A percentile compares a stretch with the other conserved stretches of the same genome.
phyloP scores from a whole-genome alignment of 2,888 invertebrate genomes.

The Heliconius ethilla region DNA sequence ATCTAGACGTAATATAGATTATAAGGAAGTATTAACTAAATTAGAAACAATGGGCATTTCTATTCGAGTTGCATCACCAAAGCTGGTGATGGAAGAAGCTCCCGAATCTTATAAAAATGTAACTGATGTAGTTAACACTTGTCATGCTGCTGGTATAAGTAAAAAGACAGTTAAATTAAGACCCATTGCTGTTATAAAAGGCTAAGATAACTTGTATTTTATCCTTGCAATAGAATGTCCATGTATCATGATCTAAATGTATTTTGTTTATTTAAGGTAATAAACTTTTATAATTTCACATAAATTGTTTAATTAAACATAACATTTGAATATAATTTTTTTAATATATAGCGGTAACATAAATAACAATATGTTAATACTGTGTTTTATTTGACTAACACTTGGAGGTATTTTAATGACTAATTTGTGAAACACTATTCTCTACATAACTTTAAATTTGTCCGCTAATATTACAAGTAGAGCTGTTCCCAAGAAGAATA shows the following conservation, averaged over 20 bases:
- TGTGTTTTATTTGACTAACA: slow-evolving; percentile 55
- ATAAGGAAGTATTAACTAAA: slow-evolving; percentile 92
- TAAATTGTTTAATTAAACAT: slow-evolving; percentile 29
- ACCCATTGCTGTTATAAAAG: slow-evolving; percentile 99
- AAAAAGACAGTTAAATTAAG: slow-evolving; percentile 97
- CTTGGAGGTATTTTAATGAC: slow-evolving; percentile 58
- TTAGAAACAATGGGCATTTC: slow-evolving; percentile 93
- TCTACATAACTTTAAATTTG: slow-evolving; percentile 69
- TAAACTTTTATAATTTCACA: slow-evolving; percentile 22
- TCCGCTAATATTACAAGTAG: slow-evolving; percentile 74
- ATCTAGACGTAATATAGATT: slow-evolving; percentile 97
- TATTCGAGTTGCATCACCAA: slow-evolving; percentile 98
- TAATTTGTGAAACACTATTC: slow-evolving; percentile 38
- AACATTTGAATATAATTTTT: not conserved
- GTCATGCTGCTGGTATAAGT: slow-evolving; percentile 98
- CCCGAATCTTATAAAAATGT: slow-evolving; percentile 99
- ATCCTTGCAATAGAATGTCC: slow-evolving; percentile 33
- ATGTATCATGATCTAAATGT: slow-evolving; percentile 22
- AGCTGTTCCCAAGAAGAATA: slow-evolving; percentile 77
- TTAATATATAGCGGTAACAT: slow-evolving; percentile 46
- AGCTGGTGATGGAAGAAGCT: slow-evolving; percentile 99
- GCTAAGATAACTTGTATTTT: slow-evolving; percentile 60
- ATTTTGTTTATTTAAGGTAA: slow-evolving; percentile 13
- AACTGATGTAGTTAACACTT: slow-evolving; percentile 99
- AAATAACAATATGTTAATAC: slow-evolving; percentile 60